phyloP scores from a whole-genome alignment of 2,797 vertebrate species.

The Protonibea diacanthus region DNA sequence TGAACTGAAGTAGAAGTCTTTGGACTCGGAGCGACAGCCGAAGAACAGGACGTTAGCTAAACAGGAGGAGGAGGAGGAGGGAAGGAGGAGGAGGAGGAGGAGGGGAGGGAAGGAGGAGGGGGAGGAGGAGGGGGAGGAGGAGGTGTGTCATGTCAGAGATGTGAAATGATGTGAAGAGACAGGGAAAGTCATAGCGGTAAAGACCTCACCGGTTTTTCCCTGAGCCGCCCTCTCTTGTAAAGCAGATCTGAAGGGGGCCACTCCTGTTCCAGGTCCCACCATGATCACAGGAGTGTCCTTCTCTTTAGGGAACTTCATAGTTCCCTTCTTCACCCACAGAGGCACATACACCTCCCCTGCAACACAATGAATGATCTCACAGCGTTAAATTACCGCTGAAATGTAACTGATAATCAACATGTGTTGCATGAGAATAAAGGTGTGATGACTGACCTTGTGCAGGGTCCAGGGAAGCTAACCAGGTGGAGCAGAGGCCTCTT shows the following conservation, averaged over 20 bases:
- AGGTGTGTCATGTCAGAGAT: background rate
- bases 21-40: conserved; percentile 89
- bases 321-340: conserved; percentile 93
- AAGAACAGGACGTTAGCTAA: conserved; percentile 93
- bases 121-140: background rate
- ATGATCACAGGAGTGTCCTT: conserved; percentile 86
- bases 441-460: conserved; percentile 75
- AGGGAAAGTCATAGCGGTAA: background rate
- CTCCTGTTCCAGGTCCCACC: conserved; percentile 97
- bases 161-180: background rate
- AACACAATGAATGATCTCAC: background rate
- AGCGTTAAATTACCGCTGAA: background rate
- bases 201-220: conserved; percentile 80
- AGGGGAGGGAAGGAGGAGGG: background rate
- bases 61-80: background rate
- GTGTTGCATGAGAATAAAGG: background rate
- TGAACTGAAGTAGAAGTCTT: conserved; percentile 91
- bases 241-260: conserved; percentile 93
- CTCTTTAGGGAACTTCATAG: conserved; percentile 87
- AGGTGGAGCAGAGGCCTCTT: conserved; percentile 92
- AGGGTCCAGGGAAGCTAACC: conserved; percentile 93
- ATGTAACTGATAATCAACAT: background rate
- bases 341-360: conserved; percentile 87
- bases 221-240: conserved; percentile 90
- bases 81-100: background rate